Evolutionary conservation across 2,888 invertebrate species (phyloP), one percentile per base, ranked within the genome.

Genomic region (Polymixis flavicincta): DNA sequence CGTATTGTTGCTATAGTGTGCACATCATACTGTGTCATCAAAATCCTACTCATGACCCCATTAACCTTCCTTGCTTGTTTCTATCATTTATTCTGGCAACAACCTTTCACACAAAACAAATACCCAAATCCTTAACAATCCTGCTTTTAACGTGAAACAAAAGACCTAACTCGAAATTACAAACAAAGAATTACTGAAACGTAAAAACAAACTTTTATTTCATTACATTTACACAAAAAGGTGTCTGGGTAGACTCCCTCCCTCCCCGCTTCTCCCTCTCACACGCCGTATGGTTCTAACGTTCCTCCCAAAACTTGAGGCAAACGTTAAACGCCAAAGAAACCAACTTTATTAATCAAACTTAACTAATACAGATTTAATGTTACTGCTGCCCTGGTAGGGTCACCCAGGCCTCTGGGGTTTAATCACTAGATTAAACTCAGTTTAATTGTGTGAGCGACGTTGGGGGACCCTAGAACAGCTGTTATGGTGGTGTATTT

Each of bases 281-380:
- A 66, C 66, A 71, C 80, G 67, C 79, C 85, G 63, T 71, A 82
- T 84, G 85, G 63, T 78, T 48, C 32, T 65, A 85, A 82, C 78
- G 65, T 72, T 72, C 37, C 66, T 61, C 48, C 78, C 71, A 65
- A 85, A 86, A 86, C 77, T 85, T 84, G 59, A 52, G 50, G 59
- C 82, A 68, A 87, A 80, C 73, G 72, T 78, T 84, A 75, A 85
- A 82, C 70, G 73, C 78, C 72, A 73, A 86, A 86, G 86, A 87
- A 86, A 87, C 76, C 69, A 87, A 87, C 86, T 87, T 86, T 87
- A 87, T 87, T 87, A 86, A 87, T 87, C 86, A 87, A 87, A 87
- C 74, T 87, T 87, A 84, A 84, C 79, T 87, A 86, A 86, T 86
- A 87, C 78, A 80, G 84, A 76, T 86, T 80, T 87, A 80, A 87